Conservation (phyloP, 2,888 invertebrate genomes). For the Agonopterix heracliana region DNA sequence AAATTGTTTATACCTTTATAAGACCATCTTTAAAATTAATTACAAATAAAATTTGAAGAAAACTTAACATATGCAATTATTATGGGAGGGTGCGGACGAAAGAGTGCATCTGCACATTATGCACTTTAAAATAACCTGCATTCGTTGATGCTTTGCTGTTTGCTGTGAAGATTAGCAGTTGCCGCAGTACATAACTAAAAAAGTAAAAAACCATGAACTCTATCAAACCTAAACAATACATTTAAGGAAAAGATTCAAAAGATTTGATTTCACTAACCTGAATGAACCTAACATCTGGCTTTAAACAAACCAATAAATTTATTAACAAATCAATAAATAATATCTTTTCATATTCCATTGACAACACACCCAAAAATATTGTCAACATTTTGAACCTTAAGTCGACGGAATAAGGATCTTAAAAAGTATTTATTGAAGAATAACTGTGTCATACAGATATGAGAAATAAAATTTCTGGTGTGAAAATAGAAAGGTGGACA, state of each 20-base stretch:
- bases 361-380: conserved; percentile 4
- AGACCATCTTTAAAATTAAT: too few relatives aligned
- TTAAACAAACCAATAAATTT: conserved; percentile 54
- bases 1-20: too few relatives aligned
- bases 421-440: background rate
- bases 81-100: too few relatives aligned
- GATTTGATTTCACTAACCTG: conserved; percentile 39
- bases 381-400: conserved; percentile 19
- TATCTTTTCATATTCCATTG: conserved; percentile 20
- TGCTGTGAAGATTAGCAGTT: too few relatives aligned
- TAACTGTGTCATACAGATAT: conserved; percentile 22
- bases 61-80: too few relatives aligned
- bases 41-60: too few relatives aligned
- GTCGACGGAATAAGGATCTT: conserved; percentile 6
- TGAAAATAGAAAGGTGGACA: conserved; percentile 50
- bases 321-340: conserved; percentile 67
- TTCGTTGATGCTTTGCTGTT: too few relatives aligned
- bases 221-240: background rate
- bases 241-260: background rate
- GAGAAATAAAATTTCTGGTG: conserved; percentile 43
- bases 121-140: too few relatives aligned
- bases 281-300: conserved; percentile 35
- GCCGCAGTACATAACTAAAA: too few relatives aligned
- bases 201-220: background rate
- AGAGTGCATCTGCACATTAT: too few relatives aligned